Conservation (phyloP, 1,140 invertebrate genomes). For the Riptortus pedestris region DNA sequence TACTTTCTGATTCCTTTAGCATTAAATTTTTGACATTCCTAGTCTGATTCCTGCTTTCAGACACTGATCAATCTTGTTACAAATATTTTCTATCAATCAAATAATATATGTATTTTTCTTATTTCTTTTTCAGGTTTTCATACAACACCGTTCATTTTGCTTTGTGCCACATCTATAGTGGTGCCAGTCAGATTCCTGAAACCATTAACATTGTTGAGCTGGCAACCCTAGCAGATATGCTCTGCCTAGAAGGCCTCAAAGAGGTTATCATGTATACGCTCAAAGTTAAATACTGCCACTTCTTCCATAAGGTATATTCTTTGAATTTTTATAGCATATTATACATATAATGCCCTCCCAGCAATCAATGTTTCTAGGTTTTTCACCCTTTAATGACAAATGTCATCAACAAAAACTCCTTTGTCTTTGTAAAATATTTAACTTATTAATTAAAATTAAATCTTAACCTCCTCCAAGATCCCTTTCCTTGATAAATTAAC, state of each 20-base stretch:
- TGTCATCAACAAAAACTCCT: too few species aligned
- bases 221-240: conserved; percentile 74
- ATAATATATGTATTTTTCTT: not conserved
- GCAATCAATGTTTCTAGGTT: too few species aligned
- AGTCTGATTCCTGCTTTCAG: too few species aligned
- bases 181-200: conserved; percentile 71
- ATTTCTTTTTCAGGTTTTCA: conserved; percentile 51
- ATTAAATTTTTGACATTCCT: too few species aligned
- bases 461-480: too few species aligned
- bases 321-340: conserved; percentile 28
- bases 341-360: not conserved
- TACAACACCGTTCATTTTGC: conserved; percentile 78
- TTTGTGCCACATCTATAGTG: conserved; percentile 84
- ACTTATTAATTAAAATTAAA: too few species aligned
- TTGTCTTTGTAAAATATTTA: too few species aligned
- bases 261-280: conserved; percentile 78
- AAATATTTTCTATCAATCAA: too few species aligned
- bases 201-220: conserved; percentile 74
- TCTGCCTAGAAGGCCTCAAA: conserved; percentile 77
- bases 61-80: too few species aligned
- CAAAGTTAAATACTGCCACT: conserved; percentile 81
- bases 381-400: too few species aligned
- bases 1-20: too few species aligned
- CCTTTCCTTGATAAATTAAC: too few species aligned
- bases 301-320: conserved; percentile 76